phyloP scores from a whole-genome alignment of 2,888 invertebrate genomes.

The Drosophila ustulata region DNA sequence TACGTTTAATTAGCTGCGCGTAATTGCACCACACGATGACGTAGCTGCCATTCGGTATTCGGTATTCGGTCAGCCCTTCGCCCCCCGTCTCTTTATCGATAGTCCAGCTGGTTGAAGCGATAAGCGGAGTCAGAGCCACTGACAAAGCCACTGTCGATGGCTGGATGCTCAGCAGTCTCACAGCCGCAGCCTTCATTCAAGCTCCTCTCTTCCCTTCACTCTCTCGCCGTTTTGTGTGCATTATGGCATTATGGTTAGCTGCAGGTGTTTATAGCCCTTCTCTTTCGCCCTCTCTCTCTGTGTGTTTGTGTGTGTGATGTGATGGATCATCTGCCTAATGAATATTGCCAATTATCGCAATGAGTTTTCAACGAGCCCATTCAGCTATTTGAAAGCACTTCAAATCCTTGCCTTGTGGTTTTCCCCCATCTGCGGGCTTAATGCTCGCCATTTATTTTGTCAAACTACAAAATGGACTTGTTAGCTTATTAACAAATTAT shows the following conservation, averaged over 20 bases:
- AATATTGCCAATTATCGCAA: constrained; percentile 46
- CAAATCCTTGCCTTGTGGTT: constrained; percentile 4
- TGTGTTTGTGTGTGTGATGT: constrained; percentile 1
- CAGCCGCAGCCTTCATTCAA: background rate
- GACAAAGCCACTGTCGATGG: background rate
- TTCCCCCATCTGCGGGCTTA: background rate
- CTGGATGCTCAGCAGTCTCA: constrained; percentile 5
- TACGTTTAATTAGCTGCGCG: constrained; percentile 68
- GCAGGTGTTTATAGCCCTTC: constrained; percentile 34
- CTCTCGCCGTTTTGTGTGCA: constrained; percentile 28
- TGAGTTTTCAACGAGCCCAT: constrained; percentile 20
- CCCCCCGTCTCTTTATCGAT: background rate
- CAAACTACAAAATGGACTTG: background rate
- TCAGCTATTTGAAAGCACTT: constrained; percentile 18
- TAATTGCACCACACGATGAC: constrained; percentile 51
- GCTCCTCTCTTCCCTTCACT: too few relatives aligned
- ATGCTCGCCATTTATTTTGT: background rate
- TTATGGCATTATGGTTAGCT: constrained; percentile 29
- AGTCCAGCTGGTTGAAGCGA: constrained; percentile 22
- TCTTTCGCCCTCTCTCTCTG: background rate
- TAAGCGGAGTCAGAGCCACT: constrained; percentile 26
- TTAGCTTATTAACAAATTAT: background rate
- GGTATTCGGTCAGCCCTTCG: background rate
- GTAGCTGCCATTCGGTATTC: constrained; percentile 4
- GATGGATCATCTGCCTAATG: constrained; percentile 45